Base-by-base conservation (phyloP, 2,888 invertebrate genomes). In the Anorthoa munda region DNA sequence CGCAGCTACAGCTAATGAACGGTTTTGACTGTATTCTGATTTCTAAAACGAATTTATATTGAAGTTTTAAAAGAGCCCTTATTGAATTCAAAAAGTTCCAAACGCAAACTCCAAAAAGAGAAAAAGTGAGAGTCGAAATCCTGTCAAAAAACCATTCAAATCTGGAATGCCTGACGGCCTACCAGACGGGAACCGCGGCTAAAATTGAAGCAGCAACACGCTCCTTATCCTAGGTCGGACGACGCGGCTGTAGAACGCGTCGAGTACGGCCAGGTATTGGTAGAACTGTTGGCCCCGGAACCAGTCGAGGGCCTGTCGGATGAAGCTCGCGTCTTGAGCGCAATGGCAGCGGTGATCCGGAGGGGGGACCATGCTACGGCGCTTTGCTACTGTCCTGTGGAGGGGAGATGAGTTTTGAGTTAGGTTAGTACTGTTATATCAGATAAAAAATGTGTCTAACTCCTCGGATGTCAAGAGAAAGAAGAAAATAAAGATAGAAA, bases 151-250 rank as follows among this genome's bases (percentile, higher is more conserved):
- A 45, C 60, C 82, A n/a, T 61, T 50, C 39, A 31, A 31, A 67
- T 81, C 64, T 21, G 50, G 63, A 48, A 11, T 4, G 51, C 11
- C 60, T n/a, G 12, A 45, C 2, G 66, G 4, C 56, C 21, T 18
- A 3, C 82, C 31, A 58, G 61, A 65, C 46, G 5, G 15, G 23
- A 53, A 60, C 72, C 69, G 79, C 50, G 79, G 82, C 65, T 91
- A 95, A 83, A 95, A 95, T 77, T 95, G 93, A 87, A 95, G 93
- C 88, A 94, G 92, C 90, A 95, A 88, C 65, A 94, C 93, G 89
- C 93, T 95, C 72, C 93, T 87, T 12, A 96, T 88, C 61, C 89
- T 91, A 18, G 95, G 95, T 70, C 92, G 91, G 75, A 96, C 90
- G 60, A 95, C 91, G 79, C 92, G 92, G 71, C 90, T 89, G 89